Conservation (phyloP, 1,140 invertebrate genomes). For the Paraescarpia echinospica region DNA sequence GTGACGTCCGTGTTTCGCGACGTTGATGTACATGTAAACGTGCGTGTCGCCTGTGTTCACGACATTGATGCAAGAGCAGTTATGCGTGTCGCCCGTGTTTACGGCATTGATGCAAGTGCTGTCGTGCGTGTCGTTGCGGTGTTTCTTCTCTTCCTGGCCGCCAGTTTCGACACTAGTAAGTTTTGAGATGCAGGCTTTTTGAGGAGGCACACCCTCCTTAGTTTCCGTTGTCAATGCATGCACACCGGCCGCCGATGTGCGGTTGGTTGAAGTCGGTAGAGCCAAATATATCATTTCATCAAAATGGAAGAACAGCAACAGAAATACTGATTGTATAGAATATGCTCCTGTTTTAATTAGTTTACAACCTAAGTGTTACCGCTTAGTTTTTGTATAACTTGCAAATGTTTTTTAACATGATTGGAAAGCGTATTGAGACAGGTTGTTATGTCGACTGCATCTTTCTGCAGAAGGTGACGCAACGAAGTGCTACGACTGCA, state of each 20-base stretch:
- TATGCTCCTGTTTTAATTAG: neutral
- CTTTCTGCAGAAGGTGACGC: neutral
- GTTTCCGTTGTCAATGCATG: too few species aligned
- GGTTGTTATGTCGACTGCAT: neutral
- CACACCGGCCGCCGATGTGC: too few species aligned
- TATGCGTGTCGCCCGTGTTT: neutral
- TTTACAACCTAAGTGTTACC: neutral
- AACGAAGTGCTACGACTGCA: neutral
- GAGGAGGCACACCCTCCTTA: too few species aligned
- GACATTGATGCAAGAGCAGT: neutral
- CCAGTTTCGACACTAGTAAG: neutral
- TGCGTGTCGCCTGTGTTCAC: neutral
- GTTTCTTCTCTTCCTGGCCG: neutral
- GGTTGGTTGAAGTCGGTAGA: too few species aligned
- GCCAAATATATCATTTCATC: too few species aligned
- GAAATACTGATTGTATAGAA: neutral
- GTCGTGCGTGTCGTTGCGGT: neutral
- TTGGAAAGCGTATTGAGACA: neutral
- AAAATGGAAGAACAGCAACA: too few species aligned
- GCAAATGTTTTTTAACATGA: neutral
- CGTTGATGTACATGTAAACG: too few species aligned
- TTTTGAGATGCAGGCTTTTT: neutral
- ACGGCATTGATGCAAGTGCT: neutral
- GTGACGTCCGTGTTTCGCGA: neutral
- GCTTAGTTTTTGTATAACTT: neutral